These are phyloP conservation scores for Peromyscus eremicus DNA, from an alignment of 2,797 vertebrate genomes.

Conservation along the genomic window DNA sequence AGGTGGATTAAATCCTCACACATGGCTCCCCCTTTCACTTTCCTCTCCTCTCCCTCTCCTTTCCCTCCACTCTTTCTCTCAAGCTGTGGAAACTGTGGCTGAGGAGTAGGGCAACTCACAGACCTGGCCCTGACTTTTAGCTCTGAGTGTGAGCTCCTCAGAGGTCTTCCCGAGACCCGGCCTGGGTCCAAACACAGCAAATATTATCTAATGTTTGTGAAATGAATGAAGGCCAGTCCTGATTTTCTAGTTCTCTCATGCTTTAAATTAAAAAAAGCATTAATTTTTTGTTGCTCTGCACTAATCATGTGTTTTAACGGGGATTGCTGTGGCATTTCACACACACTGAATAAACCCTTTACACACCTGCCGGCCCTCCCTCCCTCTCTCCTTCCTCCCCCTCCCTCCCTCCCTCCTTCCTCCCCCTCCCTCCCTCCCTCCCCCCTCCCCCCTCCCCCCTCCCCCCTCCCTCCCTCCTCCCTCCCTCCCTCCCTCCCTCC, in stretches of 20 bases:
- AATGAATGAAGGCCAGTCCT: background rate
- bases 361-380: rapidly evolving
- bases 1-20: background rate
- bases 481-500: too few relatives aligned
- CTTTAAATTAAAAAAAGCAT: background rate
- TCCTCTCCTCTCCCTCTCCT: rapidly evolving
- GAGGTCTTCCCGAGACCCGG: background rate
- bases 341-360: background rate
- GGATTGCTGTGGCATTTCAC: background rate
- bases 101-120: slow-evolving; percentile 1
- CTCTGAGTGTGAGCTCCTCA: background rate
- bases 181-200: background rate
- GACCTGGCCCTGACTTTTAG: background rate
- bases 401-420: rapidly evolving
- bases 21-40: background rate
- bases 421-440: too few relatives aligned
- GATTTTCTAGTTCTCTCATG: background rate
- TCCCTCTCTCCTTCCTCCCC: too few relatives aligned
- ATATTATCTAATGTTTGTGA: background rate
- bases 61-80: background rate
- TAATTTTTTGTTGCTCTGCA: background rate
- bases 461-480: rapidly evolving
- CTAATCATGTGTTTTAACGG: background rate
- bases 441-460: too few relatives aligned
- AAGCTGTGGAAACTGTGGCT: background rate